Conservation (phyloP, 2,113 vertebrate species). For the Phoxinus phoxinus region DNA sequence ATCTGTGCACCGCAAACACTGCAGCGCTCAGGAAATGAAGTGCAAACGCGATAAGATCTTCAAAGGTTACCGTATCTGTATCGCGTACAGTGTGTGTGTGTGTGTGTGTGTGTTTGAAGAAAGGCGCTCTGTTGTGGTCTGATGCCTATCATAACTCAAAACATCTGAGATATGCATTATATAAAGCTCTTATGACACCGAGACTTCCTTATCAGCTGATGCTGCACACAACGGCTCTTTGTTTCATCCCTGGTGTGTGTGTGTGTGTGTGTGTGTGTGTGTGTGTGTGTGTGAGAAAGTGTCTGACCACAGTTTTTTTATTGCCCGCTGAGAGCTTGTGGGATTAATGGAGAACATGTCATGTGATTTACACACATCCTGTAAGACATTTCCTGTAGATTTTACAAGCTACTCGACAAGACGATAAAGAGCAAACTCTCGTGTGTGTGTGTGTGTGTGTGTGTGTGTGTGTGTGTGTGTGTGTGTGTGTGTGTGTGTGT, state of each 20-base stretch:
- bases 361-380: slow-evolving; percentile 20
- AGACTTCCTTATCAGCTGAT: not conserved
- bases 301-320: not conserved
- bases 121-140: not conserved
- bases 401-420: not conserved
- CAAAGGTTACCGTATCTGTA: not conserved
- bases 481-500: not conserved
- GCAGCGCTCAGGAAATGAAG: not conserved
- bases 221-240: not conserved
- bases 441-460: not conserved
- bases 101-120: slow-evolving; percentile 1
- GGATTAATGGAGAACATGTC: not conserved
- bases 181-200: not conserved
- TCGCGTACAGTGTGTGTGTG: not conserved
- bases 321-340: not conserved
- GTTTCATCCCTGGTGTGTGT: not conserved
- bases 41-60: not conserved
- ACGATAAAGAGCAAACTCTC: not conserved
- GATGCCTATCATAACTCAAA: not conserved
- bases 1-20: not conserved
- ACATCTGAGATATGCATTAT: not conserved
- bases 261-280: too few relatives aligned
- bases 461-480: not conserved
- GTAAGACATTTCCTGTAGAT: not conserved
- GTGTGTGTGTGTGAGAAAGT: not conserved